phyloP scores from a whole-genome alignment of 2,113 vertebrate species.

The Origma solitaria region DNA sequence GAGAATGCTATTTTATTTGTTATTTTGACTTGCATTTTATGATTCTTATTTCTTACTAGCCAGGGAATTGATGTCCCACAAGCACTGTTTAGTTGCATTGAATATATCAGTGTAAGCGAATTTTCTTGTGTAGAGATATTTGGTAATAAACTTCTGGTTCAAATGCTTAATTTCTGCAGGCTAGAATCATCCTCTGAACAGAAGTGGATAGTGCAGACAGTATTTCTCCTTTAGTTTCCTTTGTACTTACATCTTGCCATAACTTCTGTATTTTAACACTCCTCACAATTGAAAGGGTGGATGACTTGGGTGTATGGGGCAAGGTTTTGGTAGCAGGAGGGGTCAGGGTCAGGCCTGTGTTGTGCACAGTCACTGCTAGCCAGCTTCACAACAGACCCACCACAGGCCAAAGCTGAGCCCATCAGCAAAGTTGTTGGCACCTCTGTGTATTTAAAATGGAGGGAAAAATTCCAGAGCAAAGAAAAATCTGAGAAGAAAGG shows the following conservation, averaged over 20 bases:
- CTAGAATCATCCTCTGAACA: neutral
- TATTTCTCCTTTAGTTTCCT: neutral
- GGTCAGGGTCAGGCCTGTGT: neutral
- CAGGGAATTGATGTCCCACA: neutral
- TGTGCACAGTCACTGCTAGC: neutral
- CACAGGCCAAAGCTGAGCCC: neutral
- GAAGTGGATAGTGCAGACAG: neutral
- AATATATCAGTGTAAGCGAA: neutral
- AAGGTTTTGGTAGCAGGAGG: neutral
- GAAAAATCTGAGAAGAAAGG: neutral
- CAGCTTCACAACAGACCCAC: neutral
- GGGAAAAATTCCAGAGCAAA: neutral
- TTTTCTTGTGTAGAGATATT: neutral
- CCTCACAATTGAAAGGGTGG: neutral
- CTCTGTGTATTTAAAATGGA: neutral
- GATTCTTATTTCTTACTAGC: neutral
- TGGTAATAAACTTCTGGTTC: neutral
- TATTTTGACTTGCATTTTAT: neutral
- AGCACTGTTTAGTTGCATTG: neutral
- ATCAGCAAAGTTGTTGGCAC: neutral
- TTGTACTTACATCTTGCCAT: neutral
- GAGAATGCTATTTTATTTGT: accelerated
- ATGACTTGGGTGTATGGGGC: neutral
- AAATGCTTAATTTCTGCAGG: neutral
- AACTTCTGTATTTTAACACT: neutral